Conservation (phyloP, 1,140 invertebrate genomes). For the Sesamia nonagrioides region DNA sequence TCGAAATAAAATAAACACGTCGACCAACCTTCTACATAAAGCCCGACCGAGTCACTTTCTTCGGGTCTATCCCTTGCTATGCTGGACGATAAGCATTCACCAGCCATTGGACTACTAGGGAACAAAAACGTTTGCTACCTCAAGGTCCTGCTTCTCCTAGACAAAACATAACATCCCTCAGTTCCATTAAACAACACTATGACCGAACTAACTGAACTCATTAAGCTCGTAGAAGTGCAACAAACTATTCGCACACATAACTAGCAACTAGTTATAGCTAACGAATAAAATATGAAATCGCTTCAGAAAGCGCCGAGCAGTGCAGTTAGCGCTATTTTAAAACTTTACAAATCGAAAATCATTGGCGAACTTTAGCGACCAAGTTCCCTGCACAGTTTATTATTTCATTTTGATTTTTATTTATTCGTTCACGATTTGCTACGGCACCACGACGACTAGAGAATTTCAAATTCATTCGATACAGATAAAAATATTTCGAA, state of each 20-base stretch:
- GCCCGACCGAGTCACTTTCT: too few relatives aligned
- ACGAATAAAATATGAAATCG: conserved; percentile 49
- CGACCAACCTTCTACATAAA: too few relatives aligned
- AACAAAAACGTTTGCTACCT: too few relatives aligned
- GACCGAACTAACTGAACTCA: background rate
- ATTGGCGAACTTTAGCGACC: conserved; percentile 50
- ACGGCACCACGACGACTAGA: conserved; percentile 36
- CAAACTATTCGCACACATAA: conserved; percentile 41
- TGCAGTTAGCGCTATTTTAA: conserved; percentile 55
- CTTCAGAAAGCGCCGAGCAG: conserved; percentile 18
- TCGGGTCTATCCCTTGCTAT: too few relatives aligned
- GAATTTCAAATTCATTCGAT: conserved; percentile 50
- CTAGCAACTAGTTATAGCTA: conserved; percentile 35
- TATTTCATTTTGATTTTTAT: conserved; percentile 54
- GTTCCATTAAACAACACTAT: too few relatives aligned
- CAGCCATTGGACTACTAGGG: too few relatives aligned
- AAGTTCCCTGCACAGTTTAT: conserved; percentile 48
- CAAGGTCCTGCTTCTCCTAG: too few relatives aligned
- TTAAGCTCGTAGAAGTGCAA: conserved; percentile 23
- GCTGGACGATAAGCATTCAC: too few relatives aligned
- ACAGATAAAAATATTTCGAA: conserved; percentile 44
- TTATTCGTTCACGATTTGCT: conserved; percentile 45
- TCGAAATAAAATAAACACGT: too few relatives aligned
- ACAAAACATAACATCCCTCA: too few relatives aligned
- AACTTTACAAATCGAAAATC: conserved; percentile 57